These are phyloP conservation scores for Nephrotoma flavescens DNA, from an alignment of 2,888 invertebrate genomes.

Conservation along the genomic window DNA sequence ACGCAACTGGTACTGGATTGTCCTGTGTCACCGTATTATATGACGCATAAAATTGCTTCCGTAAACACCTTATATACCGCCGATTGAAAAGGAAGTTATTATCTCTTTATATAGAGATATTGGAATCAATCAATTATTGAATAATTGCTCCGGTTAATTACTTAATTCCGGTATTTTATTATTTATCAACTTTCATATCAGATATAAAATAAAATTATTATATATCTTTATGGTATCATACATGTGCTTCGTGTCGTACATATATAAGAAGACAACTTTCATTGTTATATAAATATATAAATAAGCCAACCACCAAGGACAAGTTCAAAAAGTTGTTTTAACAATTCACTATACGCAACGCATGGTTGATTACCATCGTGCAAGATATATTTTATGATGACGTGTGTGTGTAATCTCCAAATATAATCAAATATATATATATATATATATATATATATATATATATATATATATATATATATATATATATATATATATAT, in stretches of 20 bases:
- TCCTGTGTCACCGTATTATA: neutral
- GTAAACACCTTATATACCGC: neutral
- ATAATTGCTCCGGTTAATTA: neutral
- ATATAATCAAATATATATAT: neutral
- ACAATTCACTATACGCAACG: neutral
- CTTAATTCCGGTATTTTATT: neutral
- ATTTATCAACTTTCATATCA: neutral
- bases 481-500: too few relatives aligned
- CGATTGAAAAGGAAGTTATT: neutral
- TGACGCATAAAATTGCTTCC: neutral
- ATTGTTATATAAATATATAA: neutral
- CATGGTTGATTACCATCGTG: neutral
- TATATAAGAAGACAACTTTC: neutral
- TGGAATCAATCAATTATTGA: neutral
- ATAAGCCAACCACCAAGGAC: neutral
- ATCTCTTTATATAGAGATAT: neutral
- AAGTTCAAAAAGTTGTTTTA: neutral
- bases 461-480: too few relatives aligned
- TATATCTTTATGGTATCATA: neutral
- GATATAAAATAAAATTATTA: neutral
- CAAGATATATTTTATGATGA: neutral
- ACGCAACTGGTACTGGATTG: too few relatives aligned
- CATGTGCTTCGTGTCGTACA: neutral
- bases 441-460: too few relatives aligned
- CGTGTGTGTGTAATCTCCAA: neutral